Conservation (phyloP, 2,888 invertebrate genomes). For the Tribolium freemani region DNA sequence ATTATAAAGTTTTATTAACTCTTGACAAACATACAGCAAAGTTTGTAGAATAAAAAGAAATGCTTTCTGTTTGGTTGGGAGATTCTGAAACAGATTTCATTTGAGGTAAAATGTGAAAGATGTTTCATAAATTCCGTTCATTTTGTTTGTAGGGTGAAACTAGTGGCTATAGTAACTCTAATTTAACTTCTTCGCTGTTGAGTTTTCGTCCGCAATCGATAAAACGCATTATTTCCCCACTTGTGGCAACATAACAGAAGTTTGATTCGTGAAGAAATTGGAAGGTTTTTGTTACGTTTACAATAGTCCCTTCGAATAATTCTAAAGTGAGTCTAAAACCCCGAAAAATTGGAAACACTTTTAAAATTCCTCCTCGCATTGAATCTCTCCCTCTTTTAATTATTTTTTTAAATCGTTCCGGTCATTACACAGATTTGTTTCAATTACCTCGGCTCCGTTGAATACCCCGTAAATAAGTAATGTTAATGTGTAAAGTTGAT, state of each 20-base stretch:
- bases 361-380: not conserved
- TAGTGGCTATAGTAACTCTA: slow-evolving; percentile 14
- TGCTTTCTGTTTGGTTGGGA: not conserved
- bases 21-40: not conserved
- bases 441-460: slow-evolving; percentile 27
- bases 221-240: slow-evolving; percentile 22
- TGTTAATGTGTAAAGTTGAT: slow-evolving; percentile 30
- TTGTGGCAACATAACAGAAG: not conserved
- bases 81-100: not conserved
- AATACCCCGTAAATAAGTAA: slow-evolving; percentile 30
- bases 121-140: not conserved
- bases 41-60: not conserved
- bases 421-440: not conserved
- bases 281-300: not conserved
- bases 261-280: slow-evolving; percentile 1
- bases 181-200: not conserved
- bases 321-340: not conserved
- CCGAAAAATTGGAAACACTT: not conserved
- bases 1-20: not conserved
- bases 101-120: not conserved
- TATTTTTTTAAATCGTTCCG: not conserved
- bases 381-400: not conserved
- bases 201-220: not conserved
- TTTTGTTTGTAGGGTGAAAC: slow-evolving; percentile 9
- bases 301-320: not conserved